phyloP scores from a whole-genome alignment of 2,113 vertebrate species.

The Neolamprologus sp. region DNA sequence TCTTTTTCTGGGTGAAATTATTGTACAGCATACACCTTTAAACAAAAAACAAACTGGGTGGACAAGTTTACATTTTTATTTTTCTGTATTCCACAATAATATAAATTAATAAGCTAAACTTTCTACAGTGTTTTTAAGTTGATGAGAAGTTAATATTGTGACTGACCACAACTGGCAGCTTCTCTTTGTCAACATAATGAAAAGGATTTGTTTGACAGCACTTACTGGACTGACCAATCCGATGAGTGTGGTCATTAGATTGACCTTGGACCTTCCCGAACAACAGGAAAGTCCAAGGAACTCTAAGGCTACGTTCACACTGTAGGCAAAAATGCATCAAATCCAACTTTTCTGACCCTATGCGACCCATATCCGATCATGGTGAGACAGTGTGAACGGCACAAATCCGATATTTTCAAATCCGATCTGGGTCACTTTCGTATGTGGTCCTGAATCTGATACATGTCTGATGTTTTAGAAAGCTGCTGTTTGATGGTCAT shows the following conservation, averaged over 20 bases:
- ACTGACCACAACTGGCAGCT: background rate
- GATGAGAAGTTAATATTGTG: background rate
- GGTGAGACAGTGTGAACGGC: rapidly evolving
- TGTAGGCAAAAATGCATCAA: background rate
- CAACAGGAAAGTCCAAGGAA: background rate
- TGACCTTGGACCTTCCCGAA: background rate
- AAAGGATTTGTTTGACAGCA: background rate
- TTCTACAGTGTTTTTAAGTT: background rate
- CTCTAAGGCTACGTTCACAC: background rate
- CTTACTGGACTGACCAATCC: background rate
- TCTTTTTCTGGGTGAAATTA: background rate
- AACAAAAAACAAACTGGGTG: background rate
- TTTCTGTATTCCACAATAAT: background rate
- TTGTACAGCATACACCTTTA: background rate
- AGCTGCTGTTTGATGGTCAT: rapidly evolving
- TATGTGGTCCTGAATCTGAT: rapidly evolving
- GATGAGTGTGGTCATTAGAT: background rate
- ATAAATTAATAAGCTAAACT: background rate
- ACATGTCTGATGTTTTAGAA: rapidly evolving
- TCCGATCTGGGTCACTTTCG: rapidly evolving
- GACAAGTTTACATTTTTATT: background rate
- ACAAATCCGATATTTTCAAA: background rate
- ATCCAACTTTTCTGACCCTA: rapidly evolving
- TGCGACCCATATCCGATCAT: background rate
- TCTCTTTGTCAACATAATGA: background rate